Evolutionary conservation across 2,797 vertebrate species (phyloP).

Genomic region (Rhadinocentrus ornatus): DNA sequence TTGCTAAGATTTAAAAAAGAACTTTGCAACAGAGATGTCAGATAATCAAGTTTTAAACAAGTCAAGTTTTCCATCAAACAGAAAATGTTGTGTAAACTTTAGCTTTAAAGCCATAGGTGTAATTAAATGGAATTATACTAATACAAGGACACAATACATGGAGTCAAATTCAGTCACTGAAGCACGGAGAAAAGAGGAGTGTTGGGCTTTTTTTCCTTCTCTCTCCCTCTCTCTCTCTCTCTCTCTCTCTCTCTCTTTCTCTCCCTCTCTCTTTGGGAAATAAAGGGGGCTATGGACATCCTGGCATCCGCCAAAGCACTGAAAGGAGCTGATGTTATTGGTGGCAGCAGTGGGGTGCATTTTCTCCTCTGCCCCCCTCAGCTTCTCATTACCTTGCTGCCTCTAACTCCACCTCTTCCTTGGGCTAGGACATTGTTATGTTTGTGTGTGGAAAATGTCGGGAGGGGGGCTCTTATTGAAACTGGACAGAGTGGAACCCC

Average conservation of each 20-base stretch:
- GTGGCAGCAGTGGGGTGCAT: conserved; percentile 21
- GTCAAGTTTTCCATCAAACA: not conserved
- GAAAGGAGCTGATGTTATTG: conserved; percentile 41
- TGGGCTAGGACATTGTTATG: conserved; percentile 56
- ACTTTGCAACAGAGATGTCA: too few relatives aligned
- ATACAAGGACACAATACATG: not conserved
- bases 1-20: too few relatives aligned
- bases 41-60: not conserved
- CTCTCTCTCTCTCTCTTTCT: too few relatives aligned
- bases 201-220: conserved; percentile 31
- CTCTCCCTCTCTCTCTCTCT: conserved; percentile 11
- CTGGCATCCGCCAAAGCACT: conserved; percentile 59
- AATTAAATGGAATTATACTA: conserved; percentile 7
- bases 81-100: not conserved
- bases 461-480: conserved; percentile 64
- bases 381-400: conserved; percentile 54
- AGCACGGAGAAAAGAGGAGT: conserved; percentile 12
- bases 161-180: conserved; percentile 48
- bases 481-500: conserved; percentile 73
- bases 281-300: conserved; percentile 53
- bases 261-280: conserved; percentile 35
- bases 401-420: conserved; percentile 66
- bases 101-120: not conserved
- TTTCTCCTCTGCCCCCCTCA: conserved; percentile 51
- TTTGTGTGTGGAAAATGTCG: conserved; percentile 37